Evolutionary conservation across 1,140 invertebrate species (phyloP).

Genomic region (Pseudomyrmex cubaensis): DNA sequence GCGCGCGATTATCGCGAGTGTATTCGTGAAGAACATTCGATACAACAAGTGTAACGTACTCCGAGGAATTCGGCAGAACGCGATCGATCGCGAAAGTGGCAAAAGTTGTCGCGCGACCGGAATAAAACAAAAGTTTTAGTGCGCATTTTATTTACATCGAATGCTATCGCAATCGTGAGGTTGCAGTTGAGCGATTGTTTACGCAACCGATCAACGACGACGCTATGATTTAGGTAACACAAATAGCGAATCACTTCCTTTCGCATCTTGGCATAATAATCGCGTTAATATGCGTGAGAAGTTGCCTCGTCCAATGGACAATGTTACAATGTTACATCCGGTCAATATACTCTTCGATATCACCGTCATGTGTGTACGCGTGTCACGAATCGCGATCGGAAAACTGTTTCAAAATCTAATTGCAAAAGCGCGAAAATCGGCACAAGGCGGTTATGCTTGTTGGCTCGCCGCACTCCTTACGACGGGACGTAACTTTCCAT

Average conservation of each 20-base stretch:
- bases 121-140: not conserved
- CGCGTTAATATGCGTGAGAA: conserved; percentile 14
- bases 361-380: conserved; percentile 33
- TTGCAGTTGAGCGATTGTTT: too few species aligned
- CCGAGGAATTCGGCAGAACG: conserved; percentile 41
- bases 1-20: not conserved
- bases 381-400: conserved; percentile 71
- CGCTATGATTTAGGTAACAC: not conserved
- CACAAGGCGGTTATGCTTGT: conserved; percentile 73
- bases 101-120: not conserved
- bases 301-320: not conserved
- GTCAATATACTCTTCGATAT: conserved; percentile 35
- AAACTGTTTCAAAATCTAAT: conserved; percentile 67
- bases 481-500: conserved; percentile 49
- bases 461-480: conserved; percentile 37
- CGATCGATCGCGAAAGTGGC: conserved; percentile 50
- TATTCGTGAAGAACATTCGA: not conserved
- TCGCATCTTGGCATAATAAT: not conserved
- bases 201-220: not conserved
- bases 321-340: conserved; percentile 62
- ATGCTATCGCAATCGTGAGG: too few species aligned
- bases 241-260: not conserved
- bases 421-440: conserved; percentile 69
- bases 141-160: not conserved
- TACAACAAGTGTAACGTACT: conserved; percentile 9